phyloP scores from a whole-genome alignment of 2,797 vertebrate genomes.

The Muscicapa comitata region DNA sequence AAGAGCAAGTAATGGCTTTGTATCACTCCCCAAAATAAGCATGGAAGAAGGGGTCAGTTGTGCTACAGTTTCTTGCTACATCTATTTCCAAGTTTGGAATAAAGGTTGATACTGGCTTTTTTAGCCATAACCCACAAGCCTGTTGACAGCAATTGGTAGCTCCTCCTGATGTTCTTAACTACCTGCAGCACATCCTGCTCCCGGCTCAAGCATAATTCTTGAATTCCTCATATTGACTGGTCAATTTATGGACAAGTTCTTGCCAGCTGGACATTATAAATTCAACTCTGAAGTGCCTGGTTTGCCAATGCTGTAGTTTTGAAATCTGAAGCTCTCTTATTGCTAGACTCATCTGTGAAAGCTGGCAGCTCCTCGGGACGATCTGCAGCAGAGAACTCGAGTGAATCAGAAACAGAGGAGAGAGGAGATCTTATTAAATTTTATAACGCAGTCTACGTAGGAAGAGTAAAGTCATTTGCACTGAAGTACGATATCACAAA shows the following conservation, averaged over 20 bases:
- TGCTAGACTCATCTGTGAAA: neutral
- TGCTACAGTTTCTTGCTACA: neutral
- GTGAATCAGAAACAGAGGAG: slow-evolving; percentile 71
- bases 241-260: neutral
- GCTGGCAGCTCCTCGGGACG: neutral
- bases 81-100: neutral
- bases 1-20: neutral
- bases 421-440: slow-evolving; percentile 95
- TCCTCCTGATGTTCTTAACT: neutral
- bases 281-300: neutral
- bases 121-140: neutral
- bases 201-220: neutral
- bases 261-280: neutral
- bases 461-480: slow-evolving; percentile 89
- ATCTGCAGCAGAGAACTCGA: neutral
- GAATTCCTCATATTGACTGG: neutral
- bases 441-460: slow-evolving; percentile 89
- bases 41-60: neutral
- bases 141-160: neutral
- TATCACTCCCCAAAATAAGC: neutral
- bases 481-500: slow-evolving; percentile 81
- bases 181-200: neutral
- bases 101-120: neutral
- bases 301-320: neutral
- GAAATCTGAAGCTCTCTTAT: neutral